Percentiles rank a stretch among this genome's conserved stretches.
These are phyloP conservation scores for Nyctereutes procyonoides DNA, from an alignment of 2,113 vertebrate genomes.

Conservation along the genomic window DNA sequence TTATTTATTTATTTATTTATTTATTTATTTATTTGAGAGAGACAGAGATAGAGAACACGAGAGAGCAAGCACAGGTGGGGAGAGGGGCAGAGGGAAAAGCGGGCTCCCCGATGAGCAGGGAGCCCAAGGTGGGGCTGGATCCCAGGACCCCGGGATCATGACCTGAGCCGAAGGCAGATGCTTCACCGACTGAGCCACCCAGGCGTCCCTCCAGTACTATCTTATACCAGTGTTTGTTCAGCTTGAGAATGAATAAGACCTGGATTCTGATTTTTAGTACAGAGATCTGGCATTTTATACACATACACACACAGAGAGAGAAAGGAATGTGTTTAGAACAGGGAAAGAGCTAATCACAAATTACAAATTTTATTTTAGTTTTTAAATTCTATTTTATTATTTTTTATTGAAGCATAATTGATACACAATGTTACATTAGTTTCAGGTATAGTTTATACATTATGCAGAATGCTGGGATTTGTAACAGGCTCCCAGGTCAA, in stretches of 20 bases:
- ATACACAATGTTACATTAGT: background rate
- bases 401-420: background rate
- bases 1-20: too few relatives aligned
- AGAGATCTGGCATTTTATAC: background rate
- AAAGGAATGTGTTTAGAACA: background rate
- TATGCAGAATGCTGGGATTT: background rate
- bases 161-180: too few relatives aligned
- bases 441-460: background rate
- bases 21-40: too few relatives aligned
- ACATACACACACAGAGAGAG: background rate
- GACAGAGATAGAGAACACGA: too few relatives aligned
- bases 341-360: background rate
- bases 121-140: too few relatives aligned
- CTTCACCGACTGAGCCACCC: too few relatives aligned
- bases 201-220: background rate
- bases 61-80: too few relatives aligned
- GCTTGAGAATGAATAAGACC: accelerated
- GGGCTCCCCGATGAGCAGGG: too few relatives aligned
- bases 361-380: background rate
- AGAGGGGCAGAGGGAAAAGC: too few relatives aligned
- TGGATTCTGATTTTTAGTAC: background rate
- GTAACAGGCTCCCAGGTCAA: background rate
- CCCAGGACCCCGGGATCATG: too few relatives aligned
- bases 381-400: background rate
- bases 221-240: background rate